A percentile compares a stretch with the other conserved stretches of the same genome.
Conservation (phyloP, 2,797 vertebrate genomes). For the Urocyon cinereoargenteus region DNA sequence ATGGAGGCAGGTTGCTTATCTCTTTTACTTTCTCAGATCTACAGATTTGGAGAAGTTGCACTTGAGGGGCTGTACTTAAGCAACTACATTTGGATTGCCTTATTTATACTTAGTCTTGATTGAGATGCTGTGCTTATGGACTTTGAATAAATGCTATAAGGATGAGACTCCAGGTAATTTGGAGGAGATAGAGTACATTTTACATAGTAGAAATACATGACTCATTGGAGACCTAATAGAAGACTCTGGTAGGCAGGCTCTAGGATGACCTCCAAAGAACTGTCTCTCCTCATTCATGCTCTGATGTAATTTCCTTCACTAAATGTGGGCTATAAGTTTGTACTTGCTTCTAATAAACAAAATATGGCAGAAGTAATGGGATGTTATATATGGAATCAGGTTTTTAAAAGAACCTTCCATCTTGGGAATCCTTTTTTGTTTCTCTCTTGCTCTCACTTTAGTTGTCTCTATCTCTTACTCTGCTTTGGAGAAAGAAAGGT, state of each 20-base stretch:
- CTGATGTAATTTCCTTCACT: neutral
- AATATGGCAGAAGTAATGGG: neutral
- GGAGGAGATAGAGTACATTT: neutral
- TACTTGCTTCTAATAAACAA: neutral
- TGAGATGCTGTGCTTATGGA: neutral
- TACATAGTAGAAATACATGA: neutral
- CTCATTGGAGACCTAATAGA: neutral
- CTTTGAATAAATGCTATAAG: neutral
- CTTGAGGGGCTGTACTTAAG: neutral
- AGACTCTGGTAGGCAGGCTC: neutral
- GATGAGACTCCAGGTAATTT: neutral
- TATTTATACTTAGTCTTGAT: neutral
- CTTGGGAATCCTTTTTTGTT: neutral
- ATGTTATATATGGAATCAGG: neutral
- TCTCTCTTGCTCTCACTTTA: neutral
- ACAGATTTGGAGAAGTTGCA: neutral
- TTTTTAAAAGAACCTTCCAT: neutral
- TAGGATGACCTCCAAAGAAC: neutral
- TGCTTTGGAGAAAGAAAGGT: neutral
- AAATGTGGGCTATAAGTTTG: neutral
- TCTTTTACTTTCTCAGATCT: neutral
- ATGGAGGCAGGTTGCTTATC: neutral
- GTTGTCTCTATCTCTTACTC: neutral
- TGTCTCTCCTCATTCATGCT: neutral
- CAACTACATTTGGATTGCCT: neutral